Evolutionary conservation across 2,888 invertebrate species (phyloP), one percentile per base, ranked within the genome.

Genomic region (Noctua janthe): DNA sequence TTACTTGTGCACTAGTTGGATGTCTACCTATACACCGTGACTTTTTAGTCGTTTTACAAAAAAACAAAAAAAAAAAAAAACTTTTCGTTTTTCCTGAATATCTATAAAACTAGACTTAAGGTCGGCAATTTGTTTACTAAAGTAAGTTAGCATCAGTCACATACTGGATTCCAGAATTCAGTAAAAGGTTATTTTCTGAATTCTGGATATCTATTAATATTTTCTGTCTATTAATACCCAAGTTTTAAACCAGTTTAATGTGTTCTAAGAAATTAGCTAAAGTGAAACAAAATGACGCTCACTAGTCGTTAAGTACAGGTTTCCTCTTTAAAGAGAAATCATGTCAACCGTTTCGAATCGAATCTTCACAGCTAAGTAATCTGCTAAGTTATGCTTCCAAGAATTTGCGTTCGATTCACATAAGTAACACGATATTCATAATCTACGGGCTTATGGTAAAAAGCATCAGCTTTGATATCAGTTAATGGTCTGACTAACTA

Each of bases 251-350:
- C 43, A 74, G 74, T 83, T 74, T 72, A 43, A 78, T 72, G 35
- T 59, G 15, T 78, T 79, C 78, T 66, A 23, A 76, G 72, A 71
- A 78, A 79, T 82, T 69, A 80, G 76, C 66, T 75, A 54, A 71
- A 67, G 72, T 72, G 54, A 77, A 79, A 75, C 74, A 71, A 73
- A 82, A 73, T 74, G 35, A 81, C 56, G 71, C 71, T 77, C 70
- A 29, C n/a, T 20, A 43, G 82, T 69, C 47, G 76, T 80, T 72
- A 54, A 15, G 74, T 71, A 78, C 87, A 75, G 71, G 78, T 88
- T 80, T 78, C 78, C 64, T 79, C 77, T 84, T 72, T 43, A 71
- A 78, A 80, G 89, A 88, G 88, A 89, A 89, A 89, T 89, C 82
- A 83, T 84, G 87, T 86, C 83, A 81, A 76, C 73, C 69, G 82